These are phyloP conservation scores for Albula glossodonta DNA, from an alignment of 2,113 vertebrate genomes.

Conservation along the genomic window DNA sequence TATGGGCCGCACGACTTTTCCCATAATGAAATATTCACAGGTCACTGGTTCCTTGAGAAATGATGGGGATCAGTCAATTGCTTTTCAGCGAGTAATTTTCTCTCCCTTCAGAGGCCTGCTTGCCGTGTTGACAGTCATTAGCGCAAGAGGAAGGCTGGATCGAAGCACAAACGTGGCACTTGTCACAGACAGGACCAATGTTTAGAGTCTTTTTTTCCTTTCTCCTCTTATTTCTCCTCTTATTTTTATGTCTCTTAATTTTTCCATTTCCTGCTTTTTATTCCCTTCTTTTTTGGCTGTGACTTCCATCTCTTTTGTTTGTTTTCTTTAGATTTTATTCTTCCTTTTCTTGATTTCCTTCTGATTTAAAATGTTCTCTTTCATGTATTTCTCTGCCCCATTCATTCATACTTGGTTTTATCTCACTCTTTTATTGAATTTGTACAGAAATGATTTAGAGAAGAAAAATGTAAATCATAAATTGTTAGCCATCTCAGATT, in stretches of 20 bases:
- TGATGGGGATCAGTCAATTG: constrained; percentile 93
- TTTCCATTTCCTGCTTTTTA: not conserved
- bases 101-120: constrained; percentile 67
- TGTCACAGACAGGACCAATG: constrained; percentile 50
- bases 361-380: not conserved
- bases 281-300: not conserved
- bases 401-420: constrained; percentile 25
- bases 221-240: constrained; percentile 23
- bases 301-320: constrained; percentile 11
- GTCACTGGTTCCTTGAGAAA: constrained; percentile 83
- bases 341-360: constrained; percentile 6
- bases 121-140: constrained; percentile 75
- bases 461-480: constrained; percentile 29
- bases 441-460: constrained; percentile 46
- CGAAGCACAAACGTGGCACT: constrained; percentile 55
- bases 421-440: constrained; percentile 37
- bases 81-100: constrained; percentile 94
- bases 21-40: constrained; percentile 87
- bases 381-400: not conserved
- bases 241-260: not conserved
- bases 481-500: constrained; percentile 15
- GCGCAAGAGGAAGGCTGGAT: constrained; percentile 59
- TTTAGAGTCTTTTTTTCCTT: constrained; percentile 44
- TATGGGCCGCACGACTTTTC: constrained; percentile 80
- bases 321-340: constrained; percentile 28